Evolutionary conservation across 2,888 invertebrate genomes (phyloP).

Genomic region (Strigamia maritima): DNA sequence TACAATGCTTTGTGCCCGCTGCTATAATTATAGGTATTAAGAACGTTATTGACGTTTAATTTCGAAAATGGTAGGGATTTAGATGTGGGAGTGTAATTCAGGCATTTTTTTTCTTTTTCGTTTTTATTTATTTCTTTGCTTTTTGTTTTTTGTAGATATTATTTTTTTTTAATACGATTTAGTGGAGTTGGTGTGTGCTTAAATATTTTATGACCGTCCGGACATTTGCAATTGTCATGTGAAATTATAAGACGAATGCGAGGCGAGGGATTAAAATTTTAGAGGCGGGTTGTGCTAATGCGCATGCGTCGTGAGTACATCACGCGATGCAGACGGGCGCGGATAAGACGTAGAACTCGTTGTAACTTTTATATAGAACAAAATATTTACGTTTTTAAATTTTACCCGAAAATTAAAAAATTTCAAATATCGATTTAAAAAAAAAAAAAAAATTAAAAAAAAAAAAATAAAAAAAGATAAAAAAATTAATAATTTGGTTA

Average conservation of each 20-base stretch:
- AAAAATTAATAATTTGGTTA: too few species aligned
- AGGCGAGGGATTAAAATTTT: conserved; percentile 24
- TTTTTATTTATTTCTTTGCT: not conserved
- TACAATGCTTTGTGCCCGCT: conserved; percentile 7
- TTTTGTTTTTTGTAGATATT: not conserved
- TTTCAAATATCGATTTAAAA: too few species aligned
- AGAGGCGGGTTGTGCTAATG: conserved; percentile 24
- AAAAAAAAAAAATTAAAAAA: too few species aligned
- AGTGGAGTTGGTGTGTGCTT: not conserved
- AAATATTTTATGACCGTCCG: conserved; percentile 15
- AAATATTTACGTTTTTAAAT: too few species aligned
- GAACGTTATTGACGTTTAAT: conserved; percentile 27
- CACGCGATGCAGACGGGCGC: not conserved
- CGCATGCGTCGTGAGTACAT: not conserved
- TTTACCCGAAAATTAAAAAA: too few species aligned
- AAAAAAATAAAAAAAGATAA: too few species aligned
- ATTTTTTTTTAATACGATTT: conserved; percentile 2
- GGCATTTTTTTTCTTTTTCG: not conserved
- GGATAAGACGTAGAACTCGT: not conserved
- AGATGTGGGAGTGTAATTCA: conserved; percentile 1
- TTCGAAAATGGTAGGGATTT: conserved; percentile 24
- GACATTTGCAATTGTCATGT: conserved; percentile 32
- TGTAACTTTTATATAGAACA: not conserved
- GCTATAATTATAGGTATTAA: conserved; percentile 20
- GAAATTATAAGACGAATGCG: conserved; percentile 34